Evolutionary conservation across 2,113 vertebrate species (phyloP), one percentile per base, ranked within the genome.

Genomic region (Callionymus lyra): DNA sequence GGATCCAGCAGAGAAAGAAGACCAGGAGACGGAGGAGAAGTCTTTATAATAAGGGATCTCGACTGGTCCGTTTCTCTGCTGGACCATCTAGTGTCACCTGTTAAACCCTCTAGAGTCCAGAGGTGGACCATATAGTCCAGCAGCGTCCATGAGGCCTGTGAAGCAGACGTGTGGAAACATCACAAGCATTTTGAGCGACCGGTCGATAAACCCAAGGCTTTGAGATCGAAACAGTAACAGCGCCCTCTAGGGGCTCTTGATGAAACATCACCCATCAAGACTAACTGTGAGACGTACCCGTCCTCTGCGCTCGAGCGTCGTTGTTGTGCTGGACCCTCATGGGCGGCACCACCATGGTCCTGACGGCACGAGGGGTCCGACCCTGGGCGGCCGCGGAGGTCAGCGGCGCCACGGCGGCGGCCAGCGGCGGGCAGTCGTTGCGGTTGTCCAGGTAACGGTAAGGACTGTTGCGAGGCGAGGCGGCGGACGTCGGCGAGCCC

Each of bases 301-400:
- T 77, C 64, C 87, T 90, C 44, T 77, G 77, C 9, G 47, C 41
- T 13, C 76, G 74, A 56, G 63, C 80, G 75, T 72, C 75, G 72
- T 85, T 85, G 72, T 85, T 85, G 71, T 86, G 89, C 63, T 87
- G 86, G 60, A 90, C 82, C 61, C 86, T 85, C 82, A 94, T 80
- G 15, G 90, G 90, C 37, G 93, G 93, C 44, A 94, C 92, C 70
- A 94, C 87, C 70, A 96, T 88, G 0, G 91, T 87, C 72, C 90
- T 84, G 60, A 90, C 84, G 9, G 86, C 86, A 12, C 83, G 38
- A 53, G 91, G 84, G 59, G 88, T 88, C 71, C 64, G 53, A 68
- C 75, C 56, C 72, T 84, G 86, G 18, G 70, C 57, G 32, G 68
- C 73, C 45, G 60, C 56, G 37, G 51, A 44, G 16, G 50, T 58